phyloP scores from a whole-genome alignment of 1,140 invertebrate species.

The Brachionus asplanchnoidis region DNA sequence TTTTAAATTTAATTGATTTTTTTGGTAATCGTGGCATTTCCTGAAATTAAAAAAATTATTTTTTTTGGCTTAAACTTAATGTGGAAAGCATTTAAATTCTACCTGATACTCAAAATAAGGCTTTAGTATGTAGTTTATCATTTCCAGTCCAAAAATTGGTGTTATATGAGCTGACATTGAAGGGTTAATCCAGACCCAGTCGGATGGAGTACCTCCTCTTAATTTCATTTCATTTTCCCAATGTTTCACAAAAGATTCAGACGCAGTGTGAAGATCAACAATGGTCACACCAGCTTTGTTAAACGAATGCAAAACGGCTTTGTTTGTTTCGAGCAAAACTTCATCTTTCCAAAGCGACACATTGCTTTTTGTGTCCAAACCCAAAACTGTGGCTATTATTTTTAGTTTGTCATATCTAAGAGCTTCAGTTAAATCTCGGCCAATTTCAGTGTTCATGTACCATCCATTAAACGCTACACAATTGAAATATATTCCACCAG shows the following conservation, averaged over 20 bases:
- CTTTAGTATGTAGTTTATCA: constrained; percentile 81
- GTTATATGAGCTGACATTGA: constrained; percentile 81
- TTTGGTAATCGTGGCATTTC: constrained; percentile 78
- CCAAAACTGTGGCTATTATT: constrained; percentile 79
- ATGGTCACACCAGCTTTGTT: constrained; percentile 82
- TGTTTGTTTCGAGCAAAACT: constrained; percentile 79
- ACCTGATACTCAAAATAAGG: constrained; percentile 88
- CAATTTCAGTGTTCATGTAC: constrained; percentile 96
- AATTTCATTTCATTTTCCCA: constrained; percentile 81
- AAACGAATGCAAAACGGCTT: constrained; percentile 85
- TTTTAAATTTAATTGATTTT: constrained; percentile 81
- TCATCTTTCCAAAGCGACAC: constrained; percentile 86
- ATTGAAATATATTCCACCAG: constrained; percentile 88
- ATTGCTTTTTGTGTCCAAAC: constrained; percentile 74
- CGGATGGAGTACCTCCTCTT: constrained; percentile 85
- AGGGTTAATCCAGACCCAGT: constrained; percentile 94
- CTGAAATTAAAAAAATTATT: constrained; percentile 41
- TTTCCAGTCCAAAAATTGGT: constrained; percentile 90
- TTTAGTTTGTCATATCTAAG: constrained; percentile 80
- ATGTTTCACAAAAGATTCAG: constrained; percentile 91
- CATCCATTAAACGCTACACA: constrained; percentile 89
- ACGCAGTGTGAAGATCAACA: constrained; percentile 90
- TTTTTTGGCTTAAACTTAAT: too few relatives aligned
- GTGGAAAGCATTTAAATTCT: not conserved
- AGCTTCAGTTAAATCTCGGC: constrained; percentile 77